Conservation (phyloP, 2,113 vertebrate genomes). For the Sinocyclocheilus anshuiensis region DNA sequence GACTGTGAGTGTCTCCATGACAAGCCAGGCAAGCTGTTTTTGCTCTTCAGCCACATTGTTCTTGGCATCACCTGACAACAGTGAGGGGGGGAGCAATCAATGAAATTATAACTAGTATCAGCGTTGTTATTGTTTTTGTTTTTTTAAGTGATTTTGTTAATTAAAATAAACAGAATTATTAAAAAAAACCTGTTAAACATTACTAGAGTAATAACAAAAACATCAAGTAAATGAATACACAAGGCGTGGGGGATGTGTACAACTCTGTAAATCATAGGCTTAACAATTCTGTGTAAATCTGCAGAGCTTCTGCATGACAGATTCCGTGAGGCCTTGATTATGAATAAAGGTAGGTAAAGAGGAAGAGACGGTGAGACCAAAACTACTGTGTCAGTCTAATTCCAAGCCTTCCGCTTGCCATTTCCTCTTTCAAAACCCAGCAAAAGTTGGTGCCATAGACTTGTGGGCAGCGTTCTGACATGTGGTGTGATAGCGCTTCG, state of each 20-base stretch:
- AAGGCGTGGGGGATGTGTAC: not conserved
- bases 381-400: not conserved
- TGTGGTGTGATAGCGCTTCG: not conserved
- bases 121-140: not conserved
- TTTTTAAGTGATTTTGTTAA: too few species aligned
- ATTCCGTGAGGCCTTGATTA: too few species aligned
- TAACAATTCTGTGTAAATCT: not conserved
- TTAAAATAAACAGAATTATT: too few species aligned
- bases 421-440: slow-evolving; percentile 36
- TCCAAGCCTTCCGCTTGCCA: not conserved
- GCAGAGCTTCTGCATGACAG: not conserved
- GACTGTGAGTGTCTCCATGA: slow-evolving; percentile 95
- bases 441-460: not conserved
- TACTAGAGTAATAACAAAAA: not conserved
- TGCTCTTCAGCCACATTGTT: slow-evolving; percentile 91
- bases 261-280: not conserved
- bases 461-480: not conserved
- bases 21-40: slow-evolving; percentile 92
- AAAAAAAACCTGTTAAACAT: not conserved
- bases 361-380: slow-evolving; percentile 10
- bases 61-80: slow-evolving; percentile 81
- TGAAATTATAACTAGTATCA: not conserved
- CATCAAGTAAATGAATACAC: not conserved
- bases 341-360: not conserved
- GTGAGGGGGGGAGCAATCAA: not conserved